Evolutionary conservation across 2,888 invertebrate genomes (phyloP).

Genomic region (Clistopyga incitator): DNA sequence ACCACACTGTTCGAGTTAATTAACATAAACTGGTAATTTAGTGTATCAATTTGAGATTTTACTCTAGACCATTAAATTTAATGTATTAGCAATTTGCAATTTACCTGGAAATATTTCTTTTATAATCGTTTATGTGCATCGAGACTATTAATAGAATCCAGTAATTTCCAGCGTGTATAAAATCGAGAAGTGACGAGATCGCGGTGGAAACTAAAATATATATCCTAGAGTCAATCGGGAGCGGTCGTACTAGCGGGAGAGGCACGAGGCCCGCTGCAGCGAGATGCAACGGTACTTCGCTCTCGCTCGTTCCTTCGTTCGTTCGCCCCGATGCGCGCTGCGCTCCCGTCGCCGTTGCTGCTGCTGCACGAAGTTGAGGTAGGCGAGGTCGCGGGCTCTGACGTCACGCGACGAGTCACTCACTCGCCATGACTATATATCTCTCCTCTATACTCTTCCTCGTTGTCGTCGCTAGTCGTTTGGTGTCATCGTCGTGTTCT

Average conservation of each 20-base stretch:
- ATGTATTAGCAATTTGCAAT: no score
- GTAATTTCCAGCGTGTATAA: conserved; percentile 36
- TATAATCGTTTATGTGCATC: neutral
- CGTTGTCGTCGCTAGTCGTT: conserved; percentile 49
- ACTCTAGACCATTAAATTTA: no score
- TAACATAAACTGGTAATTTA: no score
- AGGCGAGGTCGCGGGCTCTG: conserved; percentile 82
- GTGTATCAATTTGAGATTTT: no score
- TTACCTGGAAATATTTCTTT: neutral
- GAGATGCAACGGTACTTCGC: conserved; percentile 76
- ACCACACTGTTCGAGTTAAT: neutral
- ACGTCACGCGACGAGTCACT: conserved; percentile 73
- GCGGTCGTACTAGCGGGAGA: conserved; percentile 55
- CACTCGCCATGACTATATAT: conserved; percentile 24
- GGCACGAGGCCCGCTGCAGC: conserved; percentile 50
- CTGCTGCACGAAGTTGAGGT: conserved; percentile 80
- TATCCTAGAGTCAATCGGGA: conserved; percentile 56
- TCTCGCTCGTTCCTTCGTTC: conserved; percentile 70
- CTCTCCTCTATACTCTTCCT: conserved; percentile 44
- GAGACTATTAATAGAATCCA: conserved; percentile 19
- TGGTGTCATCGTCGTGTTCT: conserved; percentile 18
- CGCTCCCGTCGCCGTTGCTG: conserved; percentile 48
- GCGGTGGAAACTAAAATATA: conserved; percentile 18
- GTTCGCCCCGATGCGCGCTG: conserved; percentile 62
- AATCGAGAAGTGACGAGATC: conserved; percentile 58